Conservation (phyloP, 2,113 vertebrate species). For the Illadopsis cleaveri region DNA sequence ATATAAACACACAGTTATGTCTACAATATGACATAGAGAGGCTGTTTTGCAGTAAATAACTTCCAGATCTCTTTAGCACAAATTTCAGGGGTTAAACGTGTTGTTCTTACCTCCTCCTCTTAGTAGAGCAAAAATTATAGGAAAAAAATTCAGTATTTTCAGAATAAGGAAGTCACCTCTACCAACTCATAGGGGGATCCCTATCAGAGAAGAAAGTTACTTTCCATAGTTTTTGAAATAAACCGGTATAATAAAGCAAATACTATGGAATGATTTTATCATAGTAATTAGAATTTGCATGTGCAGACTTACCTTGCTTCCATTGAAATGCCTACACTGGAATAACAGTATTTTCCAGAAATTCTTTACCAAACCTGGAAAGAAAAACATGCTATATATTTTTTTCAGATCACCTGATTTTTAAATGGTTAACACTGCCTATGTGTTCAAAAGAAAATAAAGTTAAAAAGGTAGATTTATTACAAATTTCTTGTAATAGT, state of each 20-base stretch:
- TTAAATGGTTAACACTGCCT: not conserved
- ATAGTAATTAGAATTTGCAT: not conserved
- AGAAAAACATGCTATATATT: not conserved
- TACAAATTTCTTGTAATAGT: not conserved
- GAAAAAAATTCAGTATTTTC: not conserved
- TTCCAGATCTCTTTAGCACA: not conserved
- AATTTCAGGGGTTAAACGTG: not conserved
- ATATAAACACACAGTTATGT: not conserved
- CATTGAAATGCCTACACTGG: not conserved
- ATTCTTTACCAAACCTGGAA: not conserved
- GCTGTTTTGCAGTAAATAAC: not conserved
- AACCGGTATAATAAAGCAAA: not conserved
- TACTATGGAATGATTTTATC: accelerated
- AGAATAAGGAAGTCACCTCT: not conserved
- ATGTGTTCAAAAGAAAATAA: not conserved
- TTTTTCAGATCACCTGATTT: not conserved
- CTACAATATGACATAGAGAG: not conserved
- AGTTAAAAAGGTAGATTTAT: not conserved
- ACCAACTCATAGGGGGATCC: not conserved
- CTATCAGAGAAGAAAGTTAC: not conserved
- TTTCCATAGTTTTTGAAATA: not conserved
- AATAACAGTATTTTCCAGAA: not conserved
- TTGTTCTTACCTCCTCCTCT: not conserved
- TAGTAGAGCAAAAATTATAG: not conserved
- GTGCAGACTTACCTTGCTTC: not conserved